phyloP scores from a whole-genome alignment of 2,797 vertebrate species.

The Coluber constrictor region DNA sequence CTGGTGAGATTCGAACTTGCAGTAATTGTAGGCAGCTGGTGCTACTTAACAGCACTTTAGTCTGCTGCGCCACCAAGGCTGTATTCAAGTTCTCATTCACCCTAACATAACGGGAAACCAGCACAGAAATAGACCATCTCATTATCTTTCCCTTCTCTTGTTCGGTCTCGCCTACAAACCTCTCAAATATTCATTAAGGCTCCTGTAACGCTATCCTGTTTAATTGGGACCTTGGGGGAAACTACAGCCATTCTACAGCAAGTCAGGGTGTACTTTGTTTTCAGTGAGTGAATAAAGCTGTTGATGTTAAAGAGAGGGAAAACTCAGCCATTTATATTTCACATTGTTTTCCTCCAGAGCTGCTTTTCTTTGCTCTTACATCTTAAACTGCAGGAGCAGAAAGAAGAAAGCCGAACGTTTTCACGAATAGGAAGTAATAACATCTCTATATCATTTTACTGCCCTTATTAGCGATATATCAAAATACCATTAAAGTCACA shows the following conservation, averaged over 20 bases:
- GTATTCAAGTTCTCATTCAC: neutral
- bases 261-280: neutral
- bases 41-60: too few relatives aligned
- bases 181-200: conserved; percentile 33
- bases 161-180: neutral
- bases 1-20: too few relatives aligned
- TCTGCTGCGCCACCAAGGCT: too few relatives aligned
- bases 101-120: neutral
- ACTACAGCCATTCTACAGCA: conserved; percentile 9
- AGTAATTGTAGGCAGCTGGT: too few relatives aligned
- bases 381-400: neutral
- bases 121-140: neutral
- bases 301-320: neutral
- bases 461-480: neutral
- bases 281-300: neutral
- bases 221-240: conserved; percentile 32
- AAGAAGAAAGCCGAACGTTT: neutral
- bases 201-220: conserved; percentile 1
- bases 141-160: neutral
- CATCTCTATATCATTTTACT: neutral
- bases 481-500: neutral
- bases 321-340: neutral
- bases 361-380: neutral
- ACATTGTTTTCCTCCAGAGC: neutral
- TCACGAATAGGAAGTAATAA: neutral